Conservation (phyloP, 2,113 vertebrate species). For the Ahaetulla prasina region DNA sequence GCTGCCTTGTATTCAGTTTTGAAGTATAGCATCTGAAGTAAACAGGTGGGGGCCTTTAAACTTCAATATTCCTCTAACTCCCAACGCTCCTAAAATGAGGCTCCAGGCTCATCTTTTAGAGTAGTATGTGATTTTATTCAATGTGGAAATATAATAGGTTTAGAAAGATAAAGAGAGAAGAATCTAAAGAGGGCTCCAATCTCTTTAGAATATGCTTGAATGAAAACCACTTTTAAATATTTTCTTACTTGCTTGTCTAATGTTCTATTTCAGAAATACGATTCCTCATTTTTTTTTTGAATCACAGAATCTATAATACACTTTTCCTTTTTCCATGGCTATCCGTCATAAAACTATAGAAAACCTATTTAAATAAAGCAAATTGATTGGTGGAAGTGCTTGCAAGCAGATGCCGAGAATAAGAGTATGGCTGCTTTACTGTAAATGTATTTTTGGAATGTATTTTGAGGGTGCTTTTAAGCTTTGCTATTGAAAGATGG, state of each 20-base stretch:
- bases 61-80: not conserved
- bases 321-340: not conserved
- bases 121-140: not conserved
- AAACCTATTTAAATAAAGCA: not conserved
- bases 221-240: not conserved
- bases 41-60: not conserved
- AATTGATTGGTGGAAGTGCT: not conserved
- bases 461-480: not conserved
- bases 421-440: not conserved
- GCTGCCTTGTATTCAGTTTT: not conserved
- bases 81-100: not conserved
- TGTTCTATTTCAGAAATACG: not conserved
- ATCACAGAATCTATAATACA: not conserved
- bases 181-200: not conserved
- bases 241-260: not conserved
- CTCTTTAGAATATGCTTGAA: not conserved
- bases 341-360: not conserved
- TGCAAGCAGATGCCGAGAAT: not conserved
- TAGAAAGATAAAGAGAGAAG: not conserved
- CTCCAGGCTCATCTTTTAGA: not conserved
- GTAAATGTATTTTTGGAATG: not conserved
- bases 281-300: not conserved
- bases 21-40: not conserved
- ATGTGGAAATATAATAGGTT: not conserved
- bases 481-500: not conserved